Evolutionary conservation across 2,888 invertebrate genomes (phyloP).

Genomic region (Didymodactylos carnosus): DNA sequence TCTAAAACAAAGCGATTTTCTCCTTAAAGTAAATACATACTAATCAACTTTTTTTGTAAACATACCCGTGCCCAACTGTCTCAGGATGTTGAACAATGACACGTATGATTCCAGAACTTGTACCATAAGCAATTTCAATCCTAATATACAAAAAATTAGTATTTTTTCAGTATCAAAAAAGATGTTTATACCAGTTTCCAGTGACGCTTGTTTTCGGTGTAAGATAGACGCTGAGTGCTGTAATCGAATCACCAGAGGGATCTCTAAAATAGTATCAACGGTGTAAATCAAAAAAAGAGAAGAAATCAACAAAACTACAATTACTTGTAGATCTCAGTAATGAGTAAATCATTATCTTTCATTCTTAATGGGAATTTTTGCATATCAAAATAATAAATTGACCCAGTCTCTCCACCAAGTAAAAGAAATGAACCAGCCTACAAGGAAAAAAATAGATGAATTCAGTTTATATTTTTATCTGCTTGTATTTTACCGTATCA

Average conservation of each 20-base stretch:
- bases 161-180: neutral
- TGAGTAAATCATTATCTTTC: constrained; percentile 93
- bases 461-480: neutral
- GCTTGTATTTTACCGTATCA: neutral
- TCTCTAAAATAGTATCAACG: constrained; percentile 40
- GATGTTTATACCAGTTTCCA: neutral
- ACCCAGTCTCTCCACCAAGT: constrained; percentile 82
- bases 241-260: constrained; percentile 79
- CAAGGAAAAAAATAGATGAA: neutral
- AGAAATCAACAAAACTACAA: too few relatives aligned
- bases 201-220: constrained; percentile 82
- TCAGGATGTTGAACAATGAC: constrained; percentile 97
- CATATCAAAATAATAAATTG: constrained; percentile 95
- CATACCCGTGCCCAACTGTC: constrained; percentile 66
- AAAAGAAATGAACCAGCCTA: constrained; percentile 73
- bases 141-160: constrained; percentile 46
- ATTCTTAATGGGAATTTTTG: constrained; percentile 92
- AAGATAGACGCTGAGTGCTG: constrained; percentile 87
- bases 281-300: too few relatives aligned
- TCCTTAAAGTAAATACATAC: neutral
- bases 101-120: constrained; percentile 71
- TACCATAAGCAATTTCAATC: constrained; percentile 98
- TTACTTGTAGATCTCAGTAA: constrained; percentile 63
- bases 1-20: constrained; percentile 27
- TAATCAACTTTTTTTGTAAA: neutral